Evolutionary conservation across 2,113 vertebrate genomes (phyloP).

Genomic region (Sitta europaea): DNA sequence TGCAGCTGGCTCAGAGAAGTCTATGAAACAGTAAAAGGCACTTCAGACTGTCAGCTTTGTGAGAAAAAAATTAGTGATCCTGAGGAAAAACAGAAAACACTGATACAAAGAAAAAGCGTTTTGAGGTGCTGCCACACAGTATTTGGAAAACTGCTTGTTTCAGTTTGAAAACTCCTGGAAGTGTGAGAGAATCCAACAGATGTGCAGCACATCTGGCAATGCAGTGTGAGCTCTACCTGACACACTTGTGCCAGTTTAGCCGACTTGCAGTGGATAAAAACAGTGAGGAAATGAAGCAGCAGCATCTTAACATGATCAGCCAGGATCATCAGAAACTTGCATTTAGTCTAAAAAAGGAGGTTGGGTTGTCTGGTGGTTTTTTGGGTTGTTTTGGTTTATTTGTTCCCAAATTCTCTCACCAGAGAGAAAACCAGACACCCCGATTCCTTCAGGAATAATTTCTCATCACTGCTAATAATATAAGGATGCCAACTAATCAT

Average conservation of each 20-base stretch:
- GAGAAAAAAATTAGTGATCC: background rate
- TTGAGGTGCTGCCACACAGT: background rate
- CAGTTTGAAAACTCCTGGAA: background rate
- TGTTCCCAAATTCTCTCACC: background rate
- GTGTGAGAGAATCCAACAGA: background rate
- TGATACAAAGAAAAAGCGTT: background rate
- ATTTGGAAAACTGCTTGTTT: background rate
- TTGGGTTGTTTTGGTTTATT: too few species aligned
- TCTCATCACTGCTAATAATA: background rate
- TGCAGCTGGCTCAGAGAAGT: background rate
- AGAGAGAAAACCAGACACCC: background rate
- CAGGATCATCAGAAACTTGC: background rate
- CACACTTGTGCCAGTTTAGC: background rate
- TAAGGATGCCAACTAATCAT: background rate
- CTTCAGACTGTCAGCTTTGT: background rate
- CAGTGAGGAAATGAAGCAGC: background rate
- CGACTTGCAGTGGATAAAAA: background rate
- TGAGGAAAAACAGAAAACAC: background rate
- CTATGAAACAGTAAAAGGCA: background rate
- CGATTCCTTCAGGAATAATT: background rate
- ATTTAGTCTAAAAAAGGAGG: background rate
- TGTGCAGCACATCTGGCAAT: background rate
- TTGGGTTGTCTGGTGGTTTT: too few species aligned
- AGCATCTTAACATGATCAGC: background rate
- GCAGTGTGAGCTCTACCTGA: background rate